Percentiles rank a stretch among this genome's conserved stretches.
These are phyloP conservation scores for Lepidurus couesii DNA, from an alignment of 1,140 invertebrate species.

Conservation along the genomic window DNA sequence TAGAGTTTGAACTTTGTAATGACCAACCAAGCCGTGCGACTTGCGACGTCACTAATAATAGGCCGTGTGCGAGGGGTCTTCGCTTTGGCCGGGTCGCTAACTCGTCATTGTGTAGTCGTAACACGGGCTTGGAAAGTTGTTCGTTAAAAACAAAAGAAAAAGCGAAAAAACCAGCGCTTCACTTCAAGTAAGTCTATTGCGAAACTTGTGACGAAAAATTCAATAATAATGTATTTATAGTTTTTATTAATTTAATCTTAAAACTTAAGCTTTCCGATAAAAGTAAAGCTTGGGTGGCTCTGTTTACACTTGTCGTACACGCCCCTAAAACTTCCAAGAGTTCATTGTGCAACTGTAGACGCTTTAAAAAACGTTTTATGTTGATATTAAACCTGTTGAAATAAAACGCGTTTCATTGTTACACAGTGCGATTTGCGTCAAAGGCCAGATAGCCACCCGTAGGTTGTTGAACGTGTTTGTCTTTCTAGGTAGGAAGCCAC, in stretches of 20 bases:
- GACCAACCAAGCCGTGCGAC: not conserved
- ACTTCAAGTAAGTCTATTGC: not conserved
- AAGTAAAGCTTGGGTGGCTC: not conserved
- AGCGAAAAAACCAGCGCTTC: not conserved
- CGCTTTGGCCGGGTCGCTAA: not conserved
- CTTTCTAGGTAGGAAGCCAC: not conserved
- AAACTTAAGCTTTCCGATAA: not conserved
- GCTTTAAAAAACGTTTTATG: no score
- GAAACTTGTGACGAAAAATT: not conserved
- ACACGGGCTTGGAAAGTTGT: not conserved
- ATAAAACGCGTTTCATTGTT: no score
- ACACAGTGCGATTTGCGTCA: no score
- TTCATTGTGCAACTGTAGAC: not conserved
- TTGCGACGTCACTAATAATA: not conserved
- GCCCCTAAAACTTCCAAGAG: not conserved
- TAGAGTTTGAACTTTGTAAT: not conserved
- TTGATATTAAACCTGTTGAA: no score
- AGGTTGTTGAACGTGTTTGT: not conserved
- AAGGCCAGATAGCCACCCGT: no score
- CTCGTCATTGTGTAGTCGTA: not conserved
- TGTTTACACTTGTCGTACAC: constrained; percentile 1
- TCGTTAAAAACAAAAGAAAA: constrained; percentile 8
- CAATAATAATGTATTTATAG: not conserved
- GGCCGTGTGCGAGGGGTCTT: not conserved
- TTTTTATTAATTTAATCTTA: not conserved